Evolutionary conservation across 2,113 vertebrate genomes (phyloP).

Genomic region (Heterocephalus glaber): DNA sequence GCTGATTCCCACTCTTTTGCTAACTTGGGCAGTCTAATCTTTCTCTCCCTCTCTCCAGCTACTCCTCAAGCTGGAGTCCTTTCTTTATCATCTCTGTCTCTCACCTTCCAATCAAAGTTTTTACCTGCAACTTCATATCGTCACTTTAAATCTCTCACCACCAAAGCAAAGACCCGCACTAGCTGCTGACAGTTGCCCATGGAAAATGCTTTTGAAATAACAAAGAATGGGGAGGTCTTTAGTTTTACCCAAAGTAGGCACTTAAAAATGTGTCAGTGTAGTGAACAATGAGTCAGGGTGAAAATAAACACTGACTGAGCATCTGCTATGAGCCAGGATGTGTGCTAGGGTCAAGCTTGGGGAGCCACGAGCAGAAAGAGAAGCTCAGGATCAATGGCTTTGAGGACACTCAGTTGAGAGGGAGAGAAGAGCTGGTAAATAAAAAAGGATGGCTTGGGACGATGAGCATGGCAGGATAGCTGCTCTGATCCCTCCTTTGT

Average conservation of each 20-base stretch:
- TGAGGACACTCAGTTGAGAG: not conserved
- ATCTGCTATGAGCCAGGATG: not conserved
- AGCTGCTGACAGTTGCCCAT: not conserved
- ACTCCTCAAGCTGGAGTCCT: not conserved
- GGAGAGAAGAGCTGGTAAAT: not conserved
- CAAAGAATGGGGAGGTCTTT: not conserved
- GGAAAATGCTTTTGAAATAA: not conserved
- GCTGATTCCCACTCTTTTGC: not conserved
- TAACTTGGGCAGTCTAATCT: not conserved
- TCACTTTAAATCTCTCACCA: not conserved
- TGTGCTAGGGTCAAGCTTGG: not conserved
- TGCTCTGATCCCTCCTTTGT: not conserved
- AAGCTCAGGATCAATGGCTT: not conserved
- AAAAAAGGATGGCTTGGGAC: not conserved
- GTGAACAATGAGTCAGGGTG: not conserved
- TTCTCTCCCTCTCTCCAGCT: not conserved
- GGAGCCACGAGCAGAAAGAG: too few species aligned
- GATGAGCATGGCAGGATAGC: fast-evolving
- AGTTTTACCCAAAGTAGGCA: not conserved
- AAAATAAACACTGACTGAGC: not conserved
- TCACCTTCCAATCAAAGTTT: not conserved
- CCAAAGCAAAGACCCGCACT: not conserved
- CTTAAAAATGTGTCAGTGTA: not conserved
- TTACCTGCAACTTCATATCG: not conserved
- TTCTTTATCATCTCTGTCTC: not conserved